phyloP scores from a whole-genome alignment of 2,888 invertebrate species.

The Sylvicola cinctus region DNA sequence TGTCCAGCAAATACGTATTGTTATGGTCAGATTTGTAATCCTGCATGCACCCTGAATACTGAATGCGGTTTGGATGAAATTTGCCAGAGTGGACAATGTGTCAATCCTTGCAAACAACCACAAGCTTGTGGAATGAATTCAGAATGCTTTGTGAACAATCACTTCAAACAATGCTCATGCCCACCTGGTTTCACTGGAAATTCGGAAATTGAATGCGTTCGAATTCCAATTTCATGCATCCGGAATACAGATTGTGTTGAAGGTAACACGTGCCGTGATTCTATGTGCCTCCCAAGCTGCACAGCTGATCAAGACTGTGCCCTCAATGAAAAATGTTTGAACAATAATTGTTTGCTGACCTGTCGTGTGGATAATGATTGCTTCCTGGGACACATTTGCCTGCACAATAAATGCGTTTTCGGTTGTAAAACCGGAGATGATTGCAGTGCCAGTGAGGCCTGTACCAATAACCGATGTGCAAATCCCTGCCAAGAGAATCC shows the following conservation, averaged over 20 bases:
- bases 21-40: constrained; percentile 58
- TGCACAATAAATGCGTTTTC: constrained; percentile 65
- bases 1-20: constrained; percentile 66
- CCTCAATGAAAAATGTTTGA: constrained; percentile 71
- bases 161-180: constrained; percentile 61
- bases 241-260: constrained; percentile 44
- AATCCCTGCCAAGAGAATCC: constrained; percentile 58
- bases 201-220: constrained; percentile 56
- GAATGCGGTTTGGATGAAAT: constrained; percentile 64
- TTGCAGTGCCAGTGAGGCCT: constrained; percentile 66
- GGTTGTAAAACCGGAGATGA: constrained; percentile 77
- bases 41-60: constrained; percentile 53
- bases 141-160: constrained; percentile 46
- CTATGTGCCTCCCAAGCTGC: constrained; percentile 64
- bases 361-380: constrained; percentile 84
- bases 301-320: constrained; percentile 62
- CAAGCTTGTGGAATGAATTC: constrained; percentile 72
- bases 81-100: constrained; percentile 63
- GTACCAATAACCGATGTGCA: constrained; percentile 56
- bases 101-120: constrained; percentile 54
- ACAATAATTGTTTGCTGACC: constrained; percentile 63
- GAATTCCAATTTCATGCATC: constrained; percentile 60
- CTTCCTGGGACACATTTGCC: constrained; percentile 76
- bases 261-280: constrained; percentile 57
- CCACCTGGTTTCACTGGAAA: constrained; percentile 73